Evolutionary conservation across 2,113 vertebrate genomes (phyloP).

Genomic region (Callorhinus ursinus): DNA sequence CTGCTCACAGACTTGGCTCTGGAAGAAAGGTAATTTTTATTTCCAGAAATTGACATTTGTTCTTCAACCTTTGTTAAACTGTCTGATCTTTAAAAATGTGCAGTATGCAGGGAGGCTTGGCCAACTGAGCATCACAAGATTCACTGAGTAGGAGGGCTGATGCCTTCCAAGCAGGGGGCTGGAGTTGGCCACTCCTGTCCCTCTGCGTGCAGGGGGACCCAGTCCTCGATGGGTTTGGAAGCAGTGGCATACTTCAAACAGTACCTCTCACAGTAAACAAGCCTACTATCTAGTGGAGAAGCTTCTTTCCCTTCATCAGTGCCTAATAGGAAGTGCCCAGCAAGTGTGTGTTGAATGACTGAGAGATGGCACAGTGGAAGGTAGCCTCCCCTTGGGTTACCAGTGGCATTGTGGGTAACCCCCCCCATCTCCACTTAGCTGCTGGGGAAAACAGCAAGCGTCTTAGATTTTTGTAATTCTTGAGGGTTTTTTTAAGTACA

Average conservation of each 20-base stretch:
- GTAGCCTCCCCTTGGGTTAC: too few species aligned
- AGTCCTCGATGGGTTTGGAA: background rate
- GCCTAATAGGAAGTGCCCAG: background rate
- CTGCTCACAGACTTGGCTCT: slow-evolving; percentile 86
- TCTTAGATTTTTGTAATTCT: background rate
- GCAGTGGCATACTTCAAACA: background rate
- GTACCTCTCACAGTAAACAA: too few species aligned
- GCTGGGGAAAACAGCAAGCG: background rate
- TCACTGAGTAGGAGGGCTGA: background rate
- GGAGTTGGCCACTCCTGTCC: too few species aligned
- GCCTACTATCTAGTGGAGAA: background rate
- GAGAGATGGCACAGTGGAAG: background rate
- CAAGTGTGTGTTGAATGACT: background rate
- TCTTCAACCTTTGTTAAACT: background rate
- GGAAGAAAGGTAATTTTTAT: slow-evolving; percentile 88
- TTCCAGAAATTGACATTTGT: background rate
- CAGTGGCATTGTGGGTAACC: background rate
- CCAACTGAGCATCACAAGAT: background rate
- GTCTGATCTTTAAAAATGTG: background rate
- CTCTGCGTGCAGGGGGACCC: rapidly evolving
- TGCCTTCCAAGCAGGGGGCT: background rate
- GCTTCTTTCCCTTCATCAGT: background rate
- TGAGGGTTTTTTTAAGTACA: background rate
- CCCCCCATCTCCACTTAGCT: background rate
- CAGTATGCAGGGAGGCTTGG: background rate